phyloP scores from a whole-genome alignment of 2,797 vertebrate genomes.

The Uromys caudimaculatus region DNA sequence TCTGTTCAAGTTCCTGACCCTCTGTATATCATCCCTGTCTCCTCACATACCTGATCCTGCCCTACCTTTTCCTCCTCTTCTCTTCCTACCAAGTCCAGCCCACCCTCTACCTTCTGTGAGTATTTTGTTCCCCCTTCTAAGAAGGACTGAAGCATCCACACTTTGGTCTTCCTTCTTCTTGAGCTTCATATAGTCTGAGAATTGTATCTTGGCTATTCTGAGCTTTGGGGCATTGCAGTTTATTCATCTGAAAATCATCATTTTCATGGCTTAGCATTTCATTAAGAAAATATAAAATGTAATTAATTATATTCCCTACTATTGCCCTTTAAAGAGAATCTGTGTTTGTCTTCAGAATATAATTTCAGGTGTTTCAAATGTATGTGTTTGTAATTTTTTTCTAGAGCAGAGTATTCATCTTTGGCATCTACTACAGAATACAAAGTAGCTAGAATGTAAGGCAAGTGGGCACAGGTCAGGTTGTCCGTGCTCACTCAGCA shows the following conservation, averaged over 20 bases:
- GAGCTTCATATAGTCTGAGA: too few species aligned
- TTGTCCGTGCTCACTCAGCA: background rate
- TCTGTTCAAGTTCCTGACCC: too few species aligned
- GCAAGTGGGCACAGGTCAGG: background rate
- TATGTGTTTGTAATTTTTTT: background rate
- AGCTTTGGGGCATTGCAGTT: background rate
- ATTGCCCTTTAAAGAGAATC: background rate
- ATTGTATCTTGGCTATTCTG: too few species aligned
- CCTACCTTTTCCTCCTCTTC: too few species aligned
- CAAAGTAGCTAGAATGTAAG: slow-evolving; percentile 9
- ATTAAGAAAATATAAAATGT: slow-evolving; percentile 43
- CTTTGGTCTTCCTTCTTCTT: too few species aligned
- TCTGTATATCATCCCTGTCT: too few species aligned
- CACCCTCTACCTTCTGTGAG: too few species aligned
- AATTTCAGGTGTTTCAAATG: slow-evolving; percentile 26
- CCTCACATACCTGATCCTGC: too few species aligned
- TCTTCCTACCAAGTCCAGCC: too few species aligned
- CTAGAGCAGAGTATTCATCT: background rate
- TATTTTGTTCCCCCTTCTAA: too few species aligned
- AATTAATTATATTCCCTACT: background rate
- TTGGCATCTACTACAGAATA: background rate
- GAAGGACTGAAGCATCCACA: too few species aligned
- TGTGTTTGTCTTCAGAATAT: background rate
- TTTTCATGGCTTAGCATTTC: slow-evolving; percentile 26
- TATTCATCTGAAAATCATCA: slow-evolving; percentile 42